These are phyloP conservation scores for Eupithecia pulchellata DNA, from an alignment of 2,888 invertebrate species.

Conservation along the genomic window DNA sequence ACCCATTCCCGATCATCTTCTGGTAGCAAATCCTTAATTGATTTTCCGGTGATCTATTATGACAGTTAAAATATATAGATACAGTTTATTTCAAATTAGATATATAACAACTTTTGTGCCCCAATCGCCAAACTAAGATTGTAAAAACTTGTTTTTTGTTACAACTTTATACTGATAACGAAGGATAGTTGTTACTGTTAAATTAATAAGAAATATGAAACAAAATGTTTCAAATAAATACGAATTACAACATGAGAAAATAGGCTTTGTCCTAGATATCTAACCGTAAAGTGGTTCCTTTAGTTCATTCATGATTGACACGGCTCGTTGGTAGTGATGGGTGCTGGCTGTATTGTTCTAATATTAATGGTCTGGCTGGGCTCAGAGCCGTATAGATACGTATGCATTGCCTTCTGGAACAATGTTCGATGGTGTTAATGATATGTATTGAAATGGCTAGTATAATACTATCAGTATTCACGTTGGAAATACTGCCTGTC, in stretches of 20 bases:
- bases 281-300: background rate
- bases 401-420: background rate
- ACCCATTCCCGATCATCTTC: background rate
- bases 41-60: background rate
- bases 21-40: background rate
- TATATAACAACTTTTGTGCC: too few relatives aligned
- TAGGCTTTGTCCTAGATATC: background rate
- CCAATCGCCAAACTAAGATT: too few relatives aligned
- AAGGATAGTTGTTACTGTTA: too few relatives aligned
- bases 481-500: too few relatives aligned
- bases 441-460: background rate
- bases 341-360: conserved; percentile 31
- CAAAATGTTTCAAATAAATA: too few relatives aligned
- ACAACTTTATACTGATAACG: too few relatives aligned
- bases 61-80: too few relatives aligned
- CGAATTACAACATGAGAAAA: background rate
- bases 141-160: too few relatives aligned
- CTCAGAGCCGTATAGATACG: background rate
- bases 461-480: too few relatives aligned
- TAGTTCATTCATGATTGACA: conserved; percentile 31
- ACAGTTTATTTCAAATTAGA: too few relatives aligned
- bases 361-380: conserved; percentile 30
- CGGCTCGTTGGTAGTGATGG: conserved; percentile 19
- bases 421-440: background rate
- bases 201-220: too few relatives aligned